Conservation (phyloP, 2,888 invertebrate species). For the Drosophila lacicola region DNA sequence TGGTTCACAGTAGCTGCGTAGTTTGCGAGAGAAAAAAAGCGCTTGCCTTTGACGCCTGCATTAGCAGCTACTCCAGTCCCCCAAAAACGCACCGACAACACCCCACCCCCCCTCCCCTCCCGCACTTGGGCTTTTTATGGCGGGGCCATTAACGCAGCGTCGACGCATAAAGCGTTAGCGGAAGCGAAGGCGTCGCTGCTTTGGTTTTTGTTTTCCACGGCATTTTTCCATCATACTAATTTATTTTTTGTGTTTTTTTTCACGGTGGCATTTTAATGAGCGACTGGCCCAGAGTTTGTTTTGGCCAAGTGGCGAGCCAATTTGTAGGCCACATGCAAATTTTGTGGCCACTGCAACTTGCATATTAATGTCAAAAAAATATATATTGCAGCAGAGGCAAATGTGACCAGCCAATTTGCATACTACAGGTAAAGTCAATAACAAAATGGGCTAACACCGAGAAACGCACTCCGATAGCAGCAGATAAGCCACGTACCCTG, state of each 20-base stretch:
- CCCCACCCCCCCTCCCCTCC: not conserved
- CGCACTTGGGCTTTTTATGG: constrained; percentile 38
- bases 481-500: constrained; percentile 18
- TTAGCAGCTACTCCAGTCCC: constrained; percentile 48
- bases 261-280: constrained; percentile 70
- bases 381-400: constrained; percentile 15
- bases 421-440: constrained; percentile 32
- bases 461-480: constrained; percentile 10
- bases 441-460: not conserved
- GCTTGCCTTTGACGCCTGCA: constrained; percentile 62
- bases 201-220: constrained; percentile 39
- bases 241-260: constrained; percentile 9
- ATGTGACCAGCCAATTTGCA: constrained; percentile 38
- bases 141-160: constrained; percentile 66
- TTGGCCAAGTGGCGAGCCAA: constrained; percentile 26
- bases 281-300: constrained; percentile 35
- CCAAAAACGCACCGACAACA: no score
- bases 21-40: constrained; percentile 51
- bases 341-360: constrained; percentile 27
- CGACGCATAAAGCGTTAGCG: constrained; percentile 56
- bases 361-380: constrained; percentile 45
- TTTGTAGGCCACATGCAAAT: constrained; percentile 55
- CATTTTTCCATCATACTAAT: not conserved
- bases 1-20: constrained; percentile 19
- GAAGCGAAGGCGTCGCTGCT: constrained; percentile 47